Evolutionary conservation across 2,888 invertebrate species (phyloP).

Genomic region (Podabrus alpinus): DNA sequence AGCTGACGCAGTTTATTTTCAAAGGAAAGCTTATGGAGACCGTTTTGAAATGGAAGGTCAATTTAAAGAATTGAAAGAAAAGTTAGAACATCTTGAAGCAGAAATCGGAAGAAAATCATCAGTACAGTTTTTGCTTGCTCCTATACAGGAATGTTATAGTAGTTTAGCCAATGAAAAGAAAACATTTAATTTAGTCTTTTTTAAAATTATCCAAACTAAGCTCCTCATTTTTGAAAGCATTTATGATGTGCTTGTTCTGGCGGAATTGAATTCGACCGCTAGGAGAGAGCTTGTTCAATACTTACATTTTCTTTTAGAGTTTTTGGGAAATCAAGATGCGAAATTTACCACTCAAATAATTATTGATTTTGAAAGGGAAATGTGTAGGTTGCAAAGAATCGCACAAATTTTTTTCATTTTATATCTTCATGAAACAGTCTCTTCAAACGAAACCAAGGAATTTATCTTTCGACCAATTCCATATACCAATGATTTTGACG

Average conservation of each 20-base stretch:
- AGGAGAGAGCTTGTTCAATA: background rate
- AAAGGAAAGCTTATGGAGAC: background rate
- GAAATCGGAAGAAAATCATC: accelerated
- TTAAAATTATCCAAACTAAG: background rate
- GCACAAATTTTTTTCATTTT: background rate
- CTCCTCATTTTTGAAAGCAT: background rate
- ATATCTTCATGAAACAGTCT: background rate
- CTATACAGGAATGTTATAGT: too few relatives aligned
- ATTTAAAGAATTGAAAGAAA: too few relatives aligned
- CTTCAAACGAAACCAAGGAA: background rate
- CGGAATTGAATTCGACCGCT: background rate
- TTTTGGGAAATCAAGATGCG: background rate
- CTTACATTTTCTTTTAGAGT: background rate
- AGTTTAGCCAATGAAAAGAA: background rate
- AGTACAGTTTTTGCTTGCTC: too few relatives aligned
- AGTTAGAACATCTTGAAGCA: background rate
- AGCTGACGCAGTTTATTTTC: background rate
- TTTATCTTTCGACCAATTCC: background rate
- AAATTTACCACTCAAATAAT: background rate
- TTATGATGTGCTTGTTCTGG: background rate
- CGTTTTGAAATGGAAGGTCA: background rate
- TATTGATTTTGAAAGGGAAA: background rate
- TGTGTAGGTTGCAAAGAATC: background rate
- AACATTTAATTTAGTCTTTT: background rate
- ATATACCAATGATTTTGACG: background rate